Percentiles rank a stretch among this genome's conserved stretches.
Conservation (phyloP, 2,113 vertebrate species). For the Atractosteus spatula region DNA sequence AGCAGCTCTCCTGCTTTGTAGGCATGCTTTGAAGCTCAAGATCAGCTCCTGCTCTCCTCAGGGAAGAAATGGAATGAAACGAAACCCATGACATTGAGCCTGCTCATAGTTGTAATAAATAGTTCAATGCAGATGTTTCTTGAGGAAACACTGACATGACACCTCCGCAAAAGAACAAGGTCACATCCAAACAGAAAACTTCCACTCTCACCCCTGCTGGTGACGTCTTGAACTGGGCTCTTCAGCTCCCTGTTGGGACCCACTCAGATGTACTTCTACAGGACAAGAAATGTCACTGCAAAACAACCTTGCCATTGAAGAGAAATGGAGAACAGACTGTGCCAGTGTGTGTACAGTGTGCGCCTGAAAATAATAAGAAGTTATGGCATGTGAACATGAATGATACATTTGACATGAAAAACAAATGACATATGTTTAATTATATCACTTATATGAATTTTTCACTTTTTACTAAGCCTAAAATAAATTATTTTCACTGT, state of each 20-base stretch:
- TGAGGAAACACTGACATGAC: background rate
- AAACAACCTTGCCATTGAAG: conserved; percentile 12
- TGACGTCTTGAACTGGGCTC: conserved; percentile 13
- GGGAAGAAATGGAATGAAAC: background rate
- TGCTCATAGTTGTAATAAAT: background rate
- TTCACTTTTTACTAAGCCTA: too few relatives aligned
- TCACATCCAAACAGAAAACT: conserved; percentile 3
- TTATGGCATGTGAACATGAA: too few relatives aligned
- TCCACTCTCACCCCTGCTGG: conserved; percentile 12
- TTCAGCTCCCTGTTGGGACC: conserved; percentile 3
- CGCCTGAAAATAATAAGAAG: too few relatives aligned
- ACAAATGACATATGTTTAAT: too few relatives aligned
- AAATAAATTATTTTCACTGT: too few relatives aligned
- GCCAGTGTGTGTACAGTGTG: too few relatives aligned
- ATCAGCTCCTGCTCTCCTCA: background rate
- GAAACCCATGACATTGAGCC: background rate
- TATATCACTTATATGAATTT: too few relatives aligned
- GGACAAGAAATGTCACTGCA: conserved; percentile 11
- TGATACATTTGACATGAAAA: too few relatives aligned
- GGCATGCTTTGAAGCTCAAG: background rate
- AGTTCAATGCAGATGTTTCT: conserved; percentile 18
- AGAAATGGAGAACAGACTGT: too few relatives aligned
- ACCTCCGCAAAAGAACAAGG: conserved; percentile 20
- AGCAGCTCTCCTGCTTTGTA: background rate
- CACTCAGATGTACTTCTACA: conserved; percentile 20